Conservation (phyloP, 2,888 invertebrate species). For the Hofmannophila pseudospretella region DNA sequence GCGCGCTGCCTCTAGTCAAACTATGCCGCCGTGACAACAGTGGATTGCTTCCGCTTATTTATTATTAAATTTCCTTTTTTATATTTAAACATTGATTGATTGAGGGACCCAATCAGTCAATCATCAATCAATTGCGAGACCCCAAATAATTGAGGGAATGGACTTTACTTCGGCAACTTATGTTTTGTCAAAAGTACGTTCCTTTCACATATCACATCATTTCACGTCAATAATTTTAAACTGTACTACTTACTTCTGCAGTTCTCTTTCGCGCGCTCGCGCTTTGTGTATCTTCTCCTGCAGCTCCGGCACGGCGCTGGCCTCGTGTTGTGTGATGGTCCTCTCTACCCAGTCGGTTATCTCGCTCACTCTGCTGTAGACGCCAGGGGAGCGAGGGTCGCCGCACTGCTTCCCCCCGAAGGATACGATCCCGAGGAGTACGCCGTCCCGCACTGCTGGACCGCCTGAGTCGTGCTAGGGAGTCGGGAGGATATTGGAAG, state of each 20-base stretch:
- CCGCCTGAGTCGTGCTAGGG: conserved; percentile 65
- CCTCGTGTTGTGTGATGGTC: conserved; percentile 52
- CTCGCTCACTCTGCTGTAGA: conserved; percentile 58
- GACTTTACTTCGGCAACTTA: no score
- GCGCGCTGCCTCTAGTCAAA: no score
- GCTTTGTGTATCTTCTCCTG: conserved; percentile 54
- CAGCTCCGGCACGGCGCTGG: conserved; percentile 40
- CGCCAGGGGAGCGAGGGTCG: conserved; percentile 64
- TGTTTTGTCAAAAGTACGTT: no score
- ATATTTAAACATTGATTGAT: no score
- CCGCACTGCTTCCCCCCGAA: conserved; percentile 70
- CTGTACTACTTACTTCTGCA: conserved; percentile 44
- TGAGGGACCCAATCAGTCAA: no score
- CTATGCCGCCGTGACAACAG: no score
- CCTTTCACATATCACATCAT: no score
- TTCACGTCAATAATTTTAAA: no score
- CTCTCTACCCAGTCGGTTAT: conserved; percentile 57
- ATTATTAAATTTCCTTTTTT: no score
- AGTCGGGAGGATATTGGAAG: background rate
- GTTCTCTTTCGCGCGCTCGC: conserved; percentile 45
- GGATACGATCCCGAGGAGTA: conserved; percentile 60
- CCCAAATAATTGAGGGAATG: no score
- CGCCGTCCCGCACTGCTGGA: conserved; percentile 63
- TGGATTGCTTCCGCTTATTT: no score
- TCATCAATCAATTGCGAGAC: no score